A percentile compares a stretch with the other conserved stretches of the same genome.
phyloP scores from a whole-genome alignment of 2,113 vertebrate genomes.

The Corydoras sp. region DNA sequence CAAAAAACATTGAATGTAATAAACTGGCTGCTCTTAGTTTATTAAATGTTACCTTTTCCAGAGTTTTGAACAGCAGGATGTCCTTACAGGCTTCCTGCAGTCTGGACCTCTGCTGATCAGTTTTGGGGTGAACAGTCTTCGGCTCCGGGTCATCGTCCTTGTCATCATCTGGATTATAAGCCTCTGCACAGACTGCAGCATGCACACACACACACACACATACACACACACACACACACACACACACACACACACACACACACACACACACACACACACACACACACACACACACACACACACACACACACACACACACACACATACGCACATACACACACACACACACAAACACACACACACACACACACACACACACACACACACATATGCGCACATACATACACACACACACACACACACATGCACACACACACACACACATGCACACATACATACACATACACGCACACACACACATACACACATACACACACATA shows the following conservation, averaged over 20 bases:
- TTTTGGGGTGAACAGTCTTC: conserved; percentile 93
- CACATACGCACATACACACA: background rate
- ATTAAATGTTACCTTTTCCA: conserved; percentile 80
- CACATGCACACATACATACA: background rate
- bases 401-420: background rate
- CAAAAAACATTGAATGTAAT: no score
- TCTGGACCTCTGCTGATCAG: conserved; percentile 89
- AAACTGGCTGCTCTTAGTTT: background rate
- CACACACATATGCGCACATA: no score
- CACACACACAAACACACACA: background rate
- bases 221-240: background rate
- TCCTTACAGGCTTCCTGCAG: conserved; percentile 96
- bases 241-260: background rate
- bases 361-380: conserved; percentile 1
- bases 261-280: background rate
- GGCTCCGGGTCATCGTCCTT: conserved; percentile 90
- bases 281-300: background rate
- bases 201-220: no score
- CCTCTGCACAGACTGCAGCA: conserved; percentile 85
- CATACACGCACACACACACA: conserved; percentile 2
- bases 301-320: background rate
- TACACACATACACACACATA: no score
- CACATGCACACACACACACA: background rate
- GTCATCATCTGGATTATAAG: conserved; percentile 94
- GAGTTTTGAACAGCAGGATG: conserved; percentile 94